Evolutionary conservation across 2,888 invertebrate genomes (phyloP).

Genomic region (Drosophila cognata): DNA sequence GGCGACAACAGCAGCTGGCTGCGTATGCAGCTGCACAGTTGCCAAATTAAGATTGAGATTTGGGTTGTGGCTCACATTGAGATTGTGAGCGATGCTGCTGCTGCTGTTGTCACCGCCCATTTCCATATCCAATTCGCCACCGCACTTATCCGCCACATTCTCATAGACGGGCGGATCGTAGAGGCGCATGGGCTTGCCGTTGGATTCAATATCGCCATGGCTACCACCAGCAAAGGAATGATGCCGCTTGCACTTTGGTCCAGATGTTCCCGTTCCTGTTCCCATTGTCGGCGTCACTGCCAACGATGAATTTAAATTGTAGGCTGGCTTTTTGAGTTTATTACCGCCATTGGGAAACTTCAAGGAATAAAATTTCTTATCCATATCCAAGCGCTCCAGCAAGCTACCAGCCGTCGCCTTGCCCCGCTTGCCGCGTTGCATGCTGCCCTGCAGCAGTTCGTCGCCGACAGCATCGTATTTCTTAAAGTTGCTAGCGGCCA

Average conservation of each 20-base stretch:
- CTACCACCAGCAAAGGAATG: conserved; percentile 84
- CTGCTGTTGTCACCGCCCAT: conserved; percentile 58
- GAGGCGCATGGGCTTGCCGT: conserved; percentile 78
- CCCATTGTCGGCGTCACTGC: conserved; percentile 37
- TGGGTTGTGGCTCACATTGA: conserved; percentile 14
- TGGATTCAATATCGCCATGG: conserved; percentile 83
- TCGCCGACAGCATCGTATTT: conserved; percentile 77
- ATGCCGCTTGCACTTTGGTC: conserved; percentile 83
- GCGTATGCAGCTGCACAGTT: conserved; percentile 73
- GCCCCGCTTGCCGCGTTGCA: conserved; percentile 48
- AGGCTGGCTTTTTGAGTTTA: conserved; percentile 53
- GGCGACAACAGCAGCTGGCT: conserved; percentile 64
- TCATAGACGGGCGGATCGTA: conserved; percentile 86
- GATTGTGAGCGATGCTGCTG: conserved; percentile 40
- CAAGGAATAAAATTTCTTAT: conserved; percentile 84
- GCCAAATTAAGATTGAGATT: conserved; percentile 55
- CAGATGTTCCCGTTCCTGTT: conserved; percentile 41
- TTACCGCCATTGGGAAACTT: conserved; percentile 74
- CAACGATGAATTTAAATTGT: conserved; percentile 57
- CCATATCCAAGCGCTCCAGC: conserved; percentile 70
- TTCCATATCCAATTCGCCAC: conserved; percentile 60
- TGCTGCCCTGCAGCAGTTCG: conserved; percentile 52
- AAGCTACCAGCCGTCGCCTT: conserved; percentile 37
- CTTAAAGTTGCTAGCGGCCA: conserved; percentile 82
- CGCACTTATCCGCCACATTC: conserved; percentile 87